A percentile compares a stretch with the other conserved stretches of the same genome.
phyloP scores from a whole-genome alignment of 30 jellyfish, hydroid and myxozoan species.

The Aurelia aurita region DNA sequence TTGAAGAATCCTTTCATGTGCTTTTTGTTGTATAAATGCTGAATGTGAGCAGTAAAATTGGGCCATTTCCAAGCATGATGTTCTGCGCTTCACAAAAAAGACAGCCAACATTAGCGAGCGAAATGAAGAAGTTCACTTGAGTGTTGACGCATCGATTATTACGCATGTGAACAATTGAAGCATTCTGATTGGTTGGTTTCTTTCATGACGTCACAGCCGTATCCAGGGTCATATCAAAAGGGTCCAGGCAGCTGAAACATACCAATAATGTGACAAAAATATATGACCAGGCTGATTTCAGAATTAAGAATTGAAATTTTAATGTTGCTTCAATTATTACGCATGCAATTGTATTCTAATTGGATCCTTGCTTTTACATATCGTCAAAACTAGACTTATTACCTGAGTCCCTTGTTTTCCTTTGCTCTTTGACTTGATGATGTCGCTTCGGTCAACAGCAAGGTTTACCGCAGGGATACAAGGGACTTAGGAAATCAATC shows the following conservation, averaged over 20 bases:
- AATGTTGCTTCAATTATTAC: slow-evolving; percentile 76
- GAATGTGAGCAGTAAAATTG: slow-evolving; percentile 40
- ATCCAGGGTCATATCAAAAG: no score
- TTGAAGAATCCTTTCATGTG: neutral
- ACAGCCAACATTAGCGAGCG: slow-evolving; percentile 67
- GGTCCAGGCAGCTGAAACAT: no score
- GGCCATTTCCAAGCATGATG: slow-evolving; percentile 40
- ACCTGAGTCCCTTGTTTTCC: no score
- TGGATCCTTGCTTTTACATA: no score
- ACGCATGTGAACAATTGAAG: slow-evolving; percentile 82
- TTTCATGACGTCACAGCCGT: no score
- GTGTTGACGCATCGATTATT: slow-evolving; percentile 85
- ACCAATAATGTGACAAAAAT: no score
- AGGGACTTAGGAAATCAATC: no score
- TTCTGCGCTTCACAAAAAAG: slow-evolving; percentile 35
- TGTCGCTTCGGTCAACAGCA: no score
- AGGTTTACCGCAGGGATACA: no score
- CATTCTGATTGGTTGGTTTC: slow-evolving; percentile 56
- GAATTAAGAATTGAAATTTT: neutral
- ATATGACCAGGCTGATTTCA: no score
- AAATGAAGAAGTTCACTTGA: slow-evolving; percentile 39
- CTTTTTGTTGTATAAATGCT: slow-evolving; percentile 20
- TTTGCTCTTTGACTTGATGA: no score
- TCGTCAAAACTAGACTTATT: no score
- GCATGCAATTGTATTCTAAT: slow-evolving; percentile 72